These are phyloP conservation scores for Aptenodytes forsteri DNA, from an alignment of 2,113 vertebrate species.

Conservation along the genomic window DNA sequence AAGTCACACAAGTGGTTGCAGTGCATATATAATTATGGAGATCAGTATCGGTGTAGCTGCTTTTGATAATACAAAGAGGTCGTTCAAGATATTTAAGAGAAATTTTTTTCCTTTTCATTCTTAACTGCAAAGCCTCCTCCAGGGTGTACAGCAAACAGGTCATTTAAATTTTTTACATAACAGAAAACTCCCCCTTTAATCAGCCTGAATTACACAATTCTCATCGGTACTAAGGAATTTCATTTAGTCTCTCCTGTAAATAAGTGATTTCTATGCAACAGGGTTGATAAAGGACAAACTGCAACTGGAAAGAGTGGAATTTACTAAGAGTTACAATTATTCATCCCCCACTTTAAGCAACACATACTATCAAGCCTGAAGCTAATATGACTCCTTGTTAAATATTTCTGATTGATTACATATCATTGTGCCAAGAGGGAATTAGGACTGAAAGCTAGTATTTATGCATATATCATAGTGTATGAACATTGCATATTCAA, in stretches of 20 bases:
- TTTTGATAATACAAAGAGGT: background rate
- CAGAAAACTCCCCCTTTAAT: background rate
- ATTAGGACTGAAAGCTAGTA: background rate
- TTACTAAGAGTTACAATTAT: background rate
- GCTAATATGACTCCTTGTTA: background rate
- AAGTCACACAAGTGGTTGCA: background rate
- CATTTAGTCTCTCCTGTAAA: background rate
- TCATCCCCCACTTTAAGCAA: background rate
- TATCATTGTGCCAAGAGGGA: background rate
- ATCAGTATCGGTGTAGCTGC: background rate
- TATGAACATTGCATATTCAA: background rate
- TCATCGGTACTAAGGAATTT: background rate
- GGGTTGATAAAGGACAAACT: background rate
- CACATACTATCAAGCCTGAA: background rate
- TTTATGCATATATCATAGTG: background rate
- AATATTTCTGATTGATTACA: background rate
- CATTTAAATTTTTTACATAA: background rate
- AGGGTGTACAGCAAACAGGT: background rate
- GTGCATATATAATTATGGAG: background rate
- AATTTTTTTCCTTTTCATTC: background rate
- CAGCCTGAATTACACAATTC: background rate
- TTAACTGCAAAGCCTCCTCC: background rate
- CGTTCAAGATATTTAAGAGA: background rate
- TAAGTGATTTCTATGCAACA: background rate
- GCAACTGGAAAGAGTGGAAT: background rate